phyloP scores from a whole-genome alignment of 2,888 invertebrate species.

The Coleophora flavipennella region DNA sequence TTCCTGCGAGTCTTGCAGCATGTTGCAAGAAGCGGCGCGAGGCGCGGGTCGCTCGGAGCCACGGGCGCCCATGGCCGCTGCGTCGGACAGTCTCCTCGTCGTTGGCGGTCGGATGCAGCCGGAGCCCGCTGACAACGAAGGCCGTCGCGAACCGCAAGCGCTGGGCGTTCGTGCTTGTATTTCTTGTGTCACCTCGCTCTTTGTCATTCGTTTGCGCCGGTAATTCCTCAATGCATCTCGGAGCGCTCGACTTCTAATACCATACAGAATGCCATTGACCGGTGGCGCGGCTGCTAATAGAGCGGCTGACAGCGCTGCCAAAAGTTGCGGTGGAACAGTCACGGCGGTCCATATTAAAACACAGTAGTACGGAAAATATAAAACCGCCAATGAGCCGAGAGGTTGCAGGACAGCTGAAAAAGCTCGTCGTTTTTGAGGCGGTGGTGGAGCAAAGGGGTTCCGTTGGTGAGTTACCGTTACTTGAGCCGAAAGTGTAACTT shows the following conservation, averaged over 20 bases:
- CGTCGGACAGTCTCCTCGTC: constrained; percentile 55
- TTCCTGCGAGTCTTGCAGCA: constrained; percentile 75
- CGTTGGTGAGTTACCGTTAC: constrained; percentile 87
- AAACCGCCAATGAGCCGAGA: constrained; percentile 78
- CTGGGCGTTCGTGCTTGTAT: constrained; percentile 86
- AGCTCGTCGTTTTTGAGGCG: constrained; percentile 76
- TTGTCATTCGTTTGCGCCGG: constrained; percentile 83
- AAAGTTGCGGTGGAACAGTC: constrained; percentile 40
- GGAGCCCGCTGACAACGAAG: constrained; percentile 76
- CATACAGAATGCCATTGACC: constrained; percentile 84
- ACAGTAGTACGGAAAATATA: constrained; percentile 83
- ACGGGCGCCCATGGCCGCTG: constrained; percentile 56
- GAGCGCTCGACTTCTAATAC: constrained; percentile 80
- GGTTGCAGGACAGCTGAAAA: constrained; percentile 80
- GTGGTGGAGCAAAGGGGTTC: constrained; percentile 82
- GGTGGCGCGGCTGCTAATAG: constrained; percentile 80
- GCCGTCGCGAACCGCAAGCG: constrained; percentile 81
- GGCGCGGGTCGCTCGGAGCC: constrained; percentile 63
- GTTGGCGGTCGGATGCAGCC: constrained; percentile 58
- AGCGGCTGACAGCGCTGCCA: constrained; percentile 76
- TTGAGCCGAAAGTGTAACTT: constrained; percentile 87
- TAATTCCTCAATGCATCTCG: constrained; percentile 83
- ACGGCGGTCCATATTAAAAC: constrained; percentile 78
- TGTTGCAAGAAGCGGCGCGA: constrained; percentile 79
- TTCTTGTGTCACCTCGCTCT: constrained; percentile 84